Conservation (phyloP, 2,888 invertebrate species). For the Heliconius erato region DNA sequence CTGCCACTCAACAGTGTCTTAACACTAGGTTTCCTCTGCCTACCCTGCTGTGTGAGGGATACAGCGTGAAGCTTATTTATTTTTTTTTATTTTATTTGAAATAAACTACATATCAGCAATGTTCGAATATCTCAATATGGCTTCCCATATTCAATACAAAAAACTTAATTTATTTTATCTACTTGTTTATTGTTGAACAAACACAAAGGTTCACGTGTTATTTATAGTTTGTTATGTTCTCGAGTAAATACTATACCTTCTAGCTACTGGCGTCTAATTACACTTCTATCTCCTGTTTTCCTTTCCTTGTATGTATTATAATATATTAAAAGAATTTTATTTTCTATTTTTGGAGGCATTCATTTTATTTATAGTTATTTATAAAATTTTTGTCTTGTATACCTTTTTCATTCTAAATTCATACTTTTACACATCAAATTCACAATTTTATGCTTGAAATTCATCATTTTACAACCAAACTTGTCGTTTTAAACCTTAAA, state of each 20-base stretch:
- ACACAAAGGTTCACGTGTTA: not conserved
- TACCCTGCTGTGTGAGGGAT: too few relatives aligned
- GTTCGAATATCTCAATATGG: not conserved
- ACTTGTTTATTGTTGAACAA: not conserved
- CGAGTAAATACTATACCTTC: not conserved
- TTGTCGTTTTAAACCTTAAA: too few relatives aligned
- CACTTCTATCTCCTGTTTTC: slow-evolving; percentile 1
- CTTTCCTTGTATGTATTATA: not conserved
- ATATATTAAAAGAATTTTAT: not conserved
- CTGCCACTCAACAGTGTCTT: too few relatives aligned
- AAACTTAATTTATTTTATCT: not conserved
- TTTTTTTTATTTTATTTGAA: too few relatives aligned
- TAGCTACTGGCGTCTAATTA: slow-evolving; percentile 19
- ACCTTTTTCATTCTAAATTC: too few relatives aligned
- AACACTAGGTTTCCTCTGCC: too few relatives aligned
- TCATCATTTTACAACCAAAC: too few relatives aligned
- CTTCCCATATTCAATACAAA: not conserved
- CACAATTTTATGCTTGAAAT: too few relatives aligned
- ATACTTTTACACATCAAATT: too few relatives aligned
- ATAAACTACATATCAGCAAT: too few relatives aligned
- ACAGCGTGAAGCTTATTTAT: too few relatives aligned
- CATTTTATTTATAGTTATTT: not conserved
- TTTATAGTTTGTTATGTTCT: not conserved
- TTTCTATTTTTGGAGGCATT: too few relatives aligned
- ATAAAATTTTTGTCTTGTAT: not conserved